Evolutionary conservation across 2,888 invertebrate genomes (phyloP).

Genomic region (Drosophila quinaria): DNA sequence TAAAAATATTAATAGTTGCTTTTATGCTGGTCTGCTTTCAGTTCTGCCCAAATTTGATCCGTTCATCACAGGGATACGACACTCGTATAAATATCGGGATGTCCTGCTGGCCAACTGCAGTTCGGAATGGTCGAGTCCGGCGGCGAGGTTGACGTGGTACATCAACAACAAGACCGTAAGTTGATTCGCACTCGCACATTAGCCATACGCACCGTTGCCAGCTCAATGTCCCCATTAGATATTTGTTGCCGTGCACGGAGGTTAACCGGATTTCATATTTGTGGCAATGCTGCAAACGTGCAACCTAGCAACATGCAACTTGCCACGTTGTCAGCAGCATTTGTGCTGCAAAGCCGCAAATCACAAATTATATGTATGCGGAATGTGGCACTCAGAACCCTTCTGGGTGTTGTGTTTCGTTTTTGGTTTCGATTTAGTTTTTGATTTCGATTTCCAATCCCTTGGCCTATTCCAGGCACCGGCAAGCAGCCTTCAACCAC

Average conservation of each 20-base stretch:
- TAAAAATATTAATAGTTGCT: background rate
- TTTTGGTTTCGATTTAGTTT: constrained; percentile 1
- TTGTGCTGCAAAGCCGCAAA: constrained; percentile 40
- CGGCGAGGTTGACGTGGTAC: constrained; percentile 85
- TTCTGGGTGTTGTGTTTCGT: background rate
- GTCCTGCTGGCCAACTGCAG: constrained; percentile 85
- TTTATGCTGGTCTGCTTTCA: constrained; percentile 50
- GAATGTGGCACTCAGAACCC: constrained; percentile 3
- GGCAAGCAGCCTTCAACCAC: constrained; percentile 81
- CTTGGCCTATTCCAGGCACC: constrained; percentile 75
- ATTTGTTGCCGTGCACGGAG: constrained; percentile 5
- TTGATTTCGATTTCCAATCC: constrained; percentile 17
- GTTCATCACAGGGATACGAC: constrained; percentile 82
- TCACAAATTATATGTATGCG: constrained; percentile 45
- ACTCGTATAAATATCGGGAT: constrained; percentile 85
- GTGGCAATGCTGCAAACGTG: constrained; percentile 10
- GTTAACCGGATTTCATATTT: constrained; percentile 48
- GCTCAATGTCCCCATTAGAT: constrained; percentile 29
- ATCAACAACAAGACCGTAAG: constrained; percentile 86
- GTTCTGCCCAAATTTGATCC: constrained; percentile 85
- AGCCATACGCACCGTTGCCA: constrained; percentile 37
- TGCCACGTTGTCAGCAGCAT: constrained; percentile 26
- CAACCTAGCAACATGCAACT: constrained; percentile 9
- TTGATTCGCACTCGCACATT: constrained; percentile 42
- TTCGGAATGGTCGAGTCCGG: constrained; percentile 85